phyloP scores from a whole-genome alignment of 1,140 invertebrate genomes.

The Eupeodes corollae region DNA sequence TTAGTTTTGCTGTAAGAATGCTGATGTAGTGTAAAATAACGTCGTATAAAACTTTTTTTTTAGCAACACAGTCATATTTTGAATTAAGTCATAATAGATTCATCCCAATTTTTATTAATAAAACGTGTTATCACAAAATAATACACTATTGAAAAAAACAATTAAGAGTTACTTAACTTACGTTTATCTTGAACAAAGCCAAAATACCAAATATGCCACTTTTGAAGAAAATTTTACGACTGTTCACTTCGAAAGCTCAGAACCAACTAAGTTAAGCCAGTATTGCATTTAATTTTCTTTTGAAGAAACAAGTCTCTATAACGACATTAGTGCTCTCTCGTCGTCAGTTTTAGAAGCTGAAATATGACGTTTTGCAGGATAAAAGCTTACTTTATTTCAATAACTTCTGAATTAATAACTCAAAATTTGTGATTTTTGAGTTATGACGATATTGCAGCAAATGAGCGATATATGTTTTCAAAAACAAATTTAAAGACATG shows the following conservation, averaged over 20 bases:
- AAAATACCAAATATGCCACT: background rate
- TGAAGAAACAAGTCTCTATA: no score
- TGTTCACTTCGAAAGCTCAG: no score
- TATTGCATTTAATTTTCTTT: no score
- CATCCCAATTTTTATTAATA: constrained; percentile 1
- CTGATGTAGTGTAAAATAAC: background rate
- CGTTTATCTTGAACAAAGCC: background rate
- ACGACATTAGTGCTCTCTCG: no score
- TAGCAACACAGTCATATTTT: background rate
- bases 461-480: background rate
- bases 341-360: no score
- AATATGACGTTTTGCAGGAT: no score
- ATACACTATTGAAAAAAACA: background rate
- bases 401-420: constrained; percentile 1
- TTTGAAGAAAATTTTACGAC: no score
- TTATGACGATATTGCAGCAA: no score
- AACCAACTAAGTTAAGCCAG: no score
- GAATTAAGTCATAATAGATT: background rate
- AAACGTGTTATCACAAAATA: background rate
- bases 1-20: no score
- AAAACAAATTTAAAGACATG: no score
- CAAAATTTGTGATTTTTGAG: constrained; percentile 1
- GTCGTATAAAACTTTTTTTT: background rate
- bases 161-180: background rate
- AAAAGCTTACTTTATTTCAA: no score